Percentiles rank a stretch among this genome's conserved stretches.
phyloP scores from a whole-genome alignment of 2,113 vertebrate genomes.

The Calonectris borealis region DNA sequence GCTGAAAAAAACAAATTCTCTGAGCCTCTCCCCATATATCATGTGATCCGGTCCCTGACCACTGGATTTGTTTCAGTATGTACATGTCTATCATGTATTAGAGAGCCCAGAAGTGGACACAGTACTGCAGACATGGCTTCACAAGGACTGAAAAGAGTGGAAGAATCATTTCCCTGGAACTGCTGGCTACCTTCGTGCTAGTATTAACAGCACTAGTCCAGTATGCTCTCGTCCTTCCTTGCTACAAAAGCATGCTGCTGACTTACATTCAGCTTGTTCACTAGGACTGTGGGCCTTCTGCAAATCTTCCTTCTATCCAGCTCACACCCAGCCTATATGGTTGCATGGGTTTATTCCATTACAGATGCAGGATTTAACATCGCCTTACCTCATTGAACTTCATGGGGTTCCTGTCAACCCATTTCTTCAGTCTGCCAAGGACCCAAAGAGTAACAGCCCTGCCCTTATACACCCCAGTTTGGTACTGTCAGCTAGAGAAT shows the following conservation, averaged over 20 bases:
- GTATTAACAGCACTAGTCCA: background rate
- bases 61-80: background rate
- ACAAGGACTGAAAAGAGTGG: background rate
- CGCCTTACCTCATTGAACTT: background rate
- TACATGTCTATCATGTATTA: background rate
- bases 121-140: background rate
- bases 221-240: background rate
- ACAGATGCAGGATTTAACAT: background rate
- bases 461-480: background rate
- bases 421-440: background rate
- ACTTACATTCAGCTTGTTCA: background rate
- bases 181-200: background rate
- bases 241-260: background rate
- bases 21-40: background rate
- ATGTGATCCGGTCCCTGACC: background rate
- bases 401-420: background rate
- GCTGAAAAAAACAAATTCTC: background rate
- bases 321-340: accelerated
- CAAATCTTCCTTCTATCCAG: background rate
- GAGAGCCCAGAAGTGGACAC: background rate
- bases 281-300: background rate
- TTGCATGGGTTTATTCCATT: background rate
- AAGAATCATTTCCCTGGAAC: background rate
- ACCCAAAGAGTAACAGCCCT: background rate
- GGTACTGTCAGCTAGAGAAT: background rate